These are phyloP conservation scores for Cebidichthys violaceus DNA, from an alignment of 2,113 vertebrate genomes.

Conservation along the genomic window DNA sequence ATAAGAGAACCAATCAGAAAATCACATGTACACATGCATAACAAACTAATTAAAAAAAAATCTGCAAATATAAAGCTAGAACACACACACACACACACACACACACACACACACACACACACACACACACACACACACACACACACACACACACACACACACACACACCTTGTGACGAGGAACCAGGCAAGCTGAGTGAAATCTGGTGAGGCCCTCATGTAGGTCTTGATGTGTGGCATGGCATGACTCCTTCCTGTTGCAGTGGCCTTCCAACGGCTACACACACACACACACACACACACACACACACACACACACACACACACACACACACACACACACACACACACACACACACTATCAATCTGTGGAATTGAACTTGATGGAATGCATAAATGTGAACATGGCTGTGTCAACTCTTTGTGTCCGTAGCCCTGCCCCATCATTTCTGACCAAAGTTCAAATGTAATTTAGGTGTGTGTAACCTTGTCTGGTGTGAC, in stretches of 20 bases:
- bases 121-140: no score
- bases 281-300: conserved; percentile 4
- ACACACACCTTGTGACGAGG: conserved; percentile 91
- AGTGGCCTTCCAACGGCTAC: conserved; percentile 92
- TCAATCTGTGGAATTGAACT: not conserved
- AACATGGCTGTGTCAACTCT: not conserved
- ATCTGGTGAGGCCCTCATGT: conserved; percentile 92
- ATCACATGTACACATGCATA: not conserved
- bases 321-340: not conserved
- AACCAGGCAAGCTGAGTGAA: conserved; percentile 93
- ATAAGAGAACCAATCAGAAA: not conserved
- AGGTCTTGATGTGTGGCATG: conserved; percentile 98
- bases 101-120: no score
- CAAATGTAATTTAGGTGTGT: not conserved
- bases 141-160: no score
- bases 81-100: conserved; percentile 69
- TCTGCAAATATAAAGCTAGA: not conserved
- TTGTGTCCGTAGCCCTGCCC: not conserved
- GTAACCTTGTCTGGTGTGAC: not conserved
- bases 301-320: not conserved
- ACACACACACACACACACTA: not conserved
- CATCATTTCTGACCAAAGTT: not conserved
- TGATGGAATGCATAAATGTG: not conserved
- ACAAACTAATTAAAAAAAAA: not conserved
- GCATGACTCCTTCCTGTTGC: conserved; percentile 90